Conservation (phyloP, 1,140 invertebrate species). For the Pristionchus pacificus region DNA sequence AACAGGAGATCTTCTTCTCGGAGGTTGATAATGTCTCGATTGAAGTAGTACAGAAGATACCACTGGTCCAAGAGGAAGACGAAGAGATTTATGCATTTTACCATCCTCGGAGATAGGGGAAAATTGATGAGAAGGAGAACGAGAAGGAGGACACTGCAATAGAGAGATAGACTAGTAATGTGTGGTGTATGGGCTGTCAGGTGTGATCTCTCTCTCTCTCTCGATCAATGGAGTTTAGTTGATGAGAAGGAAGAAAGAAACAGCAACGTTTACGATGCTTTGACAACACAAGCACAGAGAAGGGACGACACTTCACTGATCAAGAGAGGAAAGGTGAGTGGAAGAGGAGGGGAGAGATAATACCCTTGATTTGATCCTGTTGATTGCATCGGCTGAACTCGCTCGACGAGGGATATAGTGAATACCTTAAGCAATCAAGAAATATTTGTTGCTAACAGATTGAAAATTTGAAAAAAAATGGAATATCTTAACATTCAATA, state of each 20-base stretch:
- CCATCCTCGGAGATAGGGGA: not conserved
- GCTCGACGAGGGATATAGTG: conserved; percentile 20
- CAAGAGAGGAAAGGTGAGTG: conserved; percentile 2
- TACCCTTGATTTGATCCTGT: not conserved
- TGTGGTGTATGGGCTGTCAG: no score
- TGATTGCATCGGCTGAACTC: conserved; percentile 12
- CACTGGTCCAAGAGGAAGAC: not conserved
- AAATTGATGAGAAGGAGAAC: no score
- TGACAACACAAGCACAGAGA: conserved; percentile 5
- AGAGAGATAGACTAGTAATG: no score
- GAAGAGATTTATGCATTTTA: not conserved
- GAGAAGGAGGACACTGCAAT: no score
- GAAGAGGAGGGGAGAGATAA: not conserved
- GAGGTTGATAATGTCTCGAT: conserved; percentile 18
- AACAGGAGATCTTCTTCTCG: not conserved
- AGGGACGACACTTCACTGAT: conserved; percentile 9
- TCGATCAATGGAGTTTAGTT: not conserved
- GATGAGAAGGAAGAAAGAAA: not conserved
- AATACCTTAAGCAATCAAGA: not conserved
- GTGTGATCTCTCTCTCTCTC: not conserved
- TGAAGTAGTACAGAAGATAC: not conserved
- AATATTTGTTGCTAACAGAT: not conserved
- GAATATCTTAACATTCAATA: not conserved
- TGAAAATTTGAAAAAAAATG: conserved; percentile 12
- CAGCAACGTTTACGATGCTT: conserved; percentile 6